Conservation (phyloP, 1,140 invertebrate species). For the Asobara japonica region DNA sequence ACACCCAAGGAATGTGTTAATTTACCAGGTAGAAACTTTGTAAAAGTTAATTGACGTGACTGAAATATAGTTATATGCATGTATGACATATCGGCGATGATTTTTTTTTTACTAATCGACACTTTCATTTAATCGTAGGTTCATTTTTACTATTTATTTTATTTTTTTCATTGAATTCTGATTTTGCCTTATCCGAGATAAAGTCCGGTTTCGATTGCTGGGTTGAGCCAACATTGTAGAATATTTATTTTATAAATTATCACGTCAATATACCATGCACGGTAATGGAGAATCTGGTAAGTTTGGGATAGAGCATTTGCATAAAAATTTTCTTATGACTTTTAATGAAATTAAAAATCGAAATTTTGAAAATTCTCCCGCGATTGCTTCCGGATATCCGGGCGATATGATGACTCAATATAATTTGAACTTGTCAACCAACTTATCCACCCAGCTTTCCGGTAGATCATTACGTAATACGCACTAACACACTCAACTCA, state of each 20-base stretch:
- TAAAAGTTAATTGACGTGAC: slow-evolving; percentile 1
- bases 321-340: no score
- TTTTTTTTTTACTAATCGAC: not conserved
- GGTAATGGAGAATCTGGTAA: no score
- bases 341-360: no score
- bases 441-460: not conserved
- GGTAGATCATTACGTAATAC: not conserved
- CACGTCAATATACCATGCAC: no score
- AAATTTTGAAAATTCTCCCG: no score
- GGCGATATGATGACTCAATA: no score
- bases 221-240: not conserved
- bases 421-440: not conserved
- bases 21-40: slow-evolving; percentile 32
- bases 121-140: not conserved
- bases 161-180: not conserved
- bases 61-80: not conserved
- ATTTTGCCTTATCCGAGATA: not conserved
- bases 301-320: no score
- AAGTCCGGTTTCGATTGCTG: not conserved
- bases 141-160: not conserved
- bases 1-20: slow-evolving; percentile 38
- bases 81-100: not conserved
- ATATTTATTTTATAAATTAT: no score
- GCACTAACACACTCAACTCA: not conserved
- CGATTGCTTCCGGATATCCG: no score